Base-by-base conservation (phyloP, 2,113 vertebrate genomes). In the Mixornis gularis region DNA sequence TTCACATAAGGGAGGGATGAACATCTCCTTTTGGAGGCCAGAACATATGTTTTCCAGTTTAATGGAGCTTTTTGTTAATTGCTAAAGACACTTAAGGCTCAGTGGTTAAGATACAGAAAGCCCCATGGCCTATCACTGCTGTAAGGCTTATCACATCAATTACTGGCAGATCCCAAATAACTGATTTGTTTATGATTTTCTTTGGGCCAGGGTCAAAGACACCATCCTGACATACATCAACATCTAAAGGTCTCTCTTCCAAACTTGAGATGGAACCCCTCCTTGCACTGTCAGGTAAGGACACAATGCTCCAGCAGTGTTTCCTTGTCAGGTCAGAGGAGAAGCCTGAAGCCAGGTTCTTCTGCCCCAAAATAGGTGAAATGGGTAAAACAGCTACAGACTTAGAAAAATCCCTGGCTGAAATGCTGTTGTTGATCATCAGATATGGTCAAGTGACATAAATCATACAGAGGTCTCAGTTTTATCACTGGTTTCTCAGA, bases 201-300 rank as follows among this genome's bases (percentile, higher is more conserved):
- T 64, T 92, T 89, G 78, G 58, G 22, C 14, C 81, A 96, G 95
- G 43, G 26, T 80, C 46, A 70, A 90, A 48, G 24, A 46, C 68
- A 40, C 6, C 71, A 49, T 78, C 86, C 44, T 83, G 36, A 51
- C 44, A 34, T 26, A 80, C 84, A 20, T 70, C 79, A 73, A 68
- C 46, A 60, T 60, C 70, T 59, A 15, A 19, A 40, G 74, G 86
- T 62, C 58, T 83, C 62, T 96, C 78, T 30, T 60, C 71, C 46
- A 91, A 69, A 64, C 38, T 48, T 25, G 59, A 51, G 76, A 44
- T 17, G 25, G 73, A 94, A 60, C 66, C 46, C 19, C 70, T 56
- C 38, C 49, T 58, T 69, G 17, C 13, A 1, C 49, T 46, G 26
- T n/a, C 95, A 96, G 95, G 95, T 97, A 95, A 92, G 48, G 24